phyloP scores from a whole-genome alignment of 2,888 invertebrate genomes.

The Hyposoter dolosus region DNA sequence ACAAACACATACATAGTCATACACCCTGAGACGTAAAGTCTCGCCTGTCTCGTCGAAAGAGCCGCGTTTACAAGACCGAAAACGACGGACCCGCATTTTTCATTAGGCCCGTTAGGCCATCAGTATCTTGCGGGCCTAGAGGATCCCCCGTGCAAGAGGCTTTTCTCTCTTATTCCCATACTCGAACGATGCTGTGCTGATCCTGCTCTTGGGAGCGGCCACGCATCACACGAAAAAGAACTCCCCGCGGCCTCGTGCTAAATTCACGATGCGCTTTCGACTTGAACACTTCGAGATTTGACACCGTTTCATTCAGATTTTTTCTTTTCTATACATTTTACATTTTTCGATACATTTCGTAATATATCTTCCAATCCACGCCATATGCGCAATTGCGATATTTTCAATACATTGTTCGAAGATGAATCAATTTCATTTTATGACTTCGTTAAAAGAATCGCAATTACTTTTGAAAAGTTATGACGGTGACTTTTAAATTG shows the following conservation, averaged over 20 bases:
- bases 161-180: slow-evolving; percentile 26
- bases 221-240: slow-evolving; percentile 30
- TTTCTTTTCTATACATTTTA: neutral
- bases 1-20: slow-evolving; percentile 8
- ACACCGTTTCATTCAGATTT: slow-evolving; percentile 58
- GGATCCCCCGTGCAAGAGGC: slow-evolving; percentile 19
- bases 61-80: slow-evolving; percentile 29
- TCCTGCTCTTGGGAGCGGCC: slow-evolving; percentile 63
- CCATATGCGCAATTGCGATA: neutral
- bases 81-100: slow-evolving; percentile 51
- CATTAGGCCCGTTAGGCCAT: slow-evolving; percentile 65
- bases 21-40: slow-evolving; percentile 11
- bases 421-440: neutral
- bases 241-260: slow-evolving; percentile 66
- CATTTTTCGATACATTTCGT: neutral
- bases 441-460: neutral
- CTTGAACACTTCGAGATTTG: slow-evolving; percentile 70
- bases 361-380: neutral
- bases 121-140: slow-evolving; percentile 50
- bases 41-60: slow-evolving; percentile 1
- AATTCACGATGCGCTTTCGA: slow-evolving; percentile 70
- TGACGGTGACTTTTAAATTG: neutral
- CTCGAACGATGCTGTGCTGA: slow-evolving; percentile 51
- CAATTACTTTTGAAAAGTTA: neutral
- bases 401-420: neutral